Base-by-base conservation (phyloP, 1,140 invertebrate species). In the Atopsyche davidsoni region DNA sequence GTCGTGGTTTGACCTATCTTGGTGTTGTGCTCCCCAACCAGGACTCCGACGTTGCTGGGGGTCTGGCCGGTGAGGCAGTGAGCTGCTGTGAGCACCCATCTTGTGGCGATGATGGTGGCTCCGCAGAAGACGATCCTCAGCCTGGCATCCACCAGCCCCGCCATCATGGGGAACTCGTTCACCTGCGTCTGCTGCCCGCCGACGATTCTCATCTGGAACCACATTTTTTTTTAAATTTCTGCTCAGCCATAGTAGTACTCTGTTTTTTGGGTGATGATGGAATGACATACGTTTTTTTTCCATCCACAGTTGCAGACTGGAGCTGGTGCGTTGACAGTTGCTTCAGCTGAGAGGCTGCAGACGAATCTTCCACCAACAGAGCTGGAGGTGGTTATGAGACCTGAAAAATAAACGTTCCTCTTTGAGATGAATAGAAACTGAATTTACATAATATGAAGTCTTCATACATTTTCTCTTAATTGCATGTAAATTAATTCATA, bases 131-230 rank as follows among this genome's bases (percentile, higher is more conserved):
- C 52, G 0, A 53, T 22, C 3, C 32, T 38, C 2, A 53, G 45
- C 1, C 50, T 36, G 13, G 60, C 32, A 53, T 80, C 73, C 0
- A 79, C 62, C 0, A 83, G 24, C 11, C 64, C 81, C 0, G 68
- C 79, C 81, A 83, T 82, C 73, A 79, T 78, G 0, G 81, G 79
- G 62, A 66, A 85, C 61, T 85, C 82, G 55, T 83, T 81, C 0
- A 80, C 64, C 2, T 63, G 70, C 0, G 82, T 77, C 42, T 77
- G 64, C 2, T 55, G 41, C 1, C 83, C 82, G 2, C 79, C 79
- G 1, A 83, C 79, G 43, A 85, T 84, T 51, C 75, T 72, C 1
- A 63, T 69, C 77, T 82, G 59, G 31, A 46, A 22, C 31, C 13
- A 53, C 9, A 25, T n/a, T n/a, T n/a, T n/a, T n/a, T n/a, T n/a